Evolutionary conservation across 2,888 invertebrate species (phyloP).

Genomic region (Achlya flavicornis): DNA sequence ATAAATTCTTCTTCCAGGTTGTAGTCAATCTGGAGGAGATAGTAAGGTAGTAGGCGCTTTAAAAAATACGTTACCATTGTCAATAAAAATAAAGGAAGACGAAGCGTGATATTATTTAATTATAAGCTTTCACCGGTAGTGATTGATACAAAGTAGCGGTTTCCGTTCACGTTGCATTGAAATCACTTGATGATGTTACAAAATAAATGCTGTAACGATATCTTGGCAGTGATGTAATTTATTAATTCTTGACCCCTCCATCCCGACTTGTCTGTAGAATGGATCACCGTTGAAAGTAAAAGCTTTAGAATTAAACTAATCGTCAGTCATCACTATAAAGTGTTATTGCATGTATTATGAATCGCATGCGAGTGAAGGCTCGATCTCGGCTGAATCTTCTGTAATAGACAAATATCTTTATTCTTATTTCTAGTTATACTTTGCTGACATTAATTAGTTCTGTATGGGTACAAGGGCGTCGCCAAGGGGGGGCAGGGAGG

Average conservation of each 20-base stretch:
- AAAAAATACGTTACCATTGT: not conserved
- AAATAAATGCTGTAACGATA: not conserved
- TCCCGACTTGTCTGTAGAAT: not conserved
- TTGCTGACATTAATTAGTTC: too few species aligned
- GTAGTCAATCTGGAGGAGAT: too few species aligned
- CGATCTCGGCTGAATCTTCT: not conserved
- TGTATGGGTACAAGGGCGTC: too few species aligned
- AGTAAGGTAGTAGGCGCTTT: too few species aligned
- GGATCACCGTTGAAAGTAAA: not conserved
- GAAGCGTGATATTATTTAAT: not conserved
- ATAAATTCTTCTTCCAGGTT: too few species aligned
- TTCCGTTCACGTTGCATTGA: not conserved
- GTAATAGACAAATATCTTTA: too few species aligned
- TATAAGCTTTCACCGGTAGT: slow-evolving; percentile 2
- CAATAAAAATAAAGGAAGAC: not conserved
- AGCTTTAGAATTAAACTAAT: slow-evolving; percentile 9
- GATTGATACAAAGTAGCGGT: slow-evolving; percentile 3
- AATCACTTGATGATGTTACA: not conserved
- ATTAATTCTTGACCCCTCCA: not conserved
- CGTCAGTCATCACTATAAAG: not conserved
- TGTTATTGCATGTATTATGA: not conserved
- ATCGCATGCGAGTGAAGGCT: not conserved
- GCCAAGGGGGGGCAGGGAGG: too few species aligned
- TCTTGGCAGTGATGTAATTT: slow-evolving; percentile 1
- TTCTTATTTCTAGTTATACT: too few species aligned